A percentile compares a stretch with the other conserved stretches of the same genome.
These are phyloP conservation scores for Nasonia vitripennis DNA, from an alignment of 1,140 invertebrate genomes.

Conservation along the genomic window DNA sequence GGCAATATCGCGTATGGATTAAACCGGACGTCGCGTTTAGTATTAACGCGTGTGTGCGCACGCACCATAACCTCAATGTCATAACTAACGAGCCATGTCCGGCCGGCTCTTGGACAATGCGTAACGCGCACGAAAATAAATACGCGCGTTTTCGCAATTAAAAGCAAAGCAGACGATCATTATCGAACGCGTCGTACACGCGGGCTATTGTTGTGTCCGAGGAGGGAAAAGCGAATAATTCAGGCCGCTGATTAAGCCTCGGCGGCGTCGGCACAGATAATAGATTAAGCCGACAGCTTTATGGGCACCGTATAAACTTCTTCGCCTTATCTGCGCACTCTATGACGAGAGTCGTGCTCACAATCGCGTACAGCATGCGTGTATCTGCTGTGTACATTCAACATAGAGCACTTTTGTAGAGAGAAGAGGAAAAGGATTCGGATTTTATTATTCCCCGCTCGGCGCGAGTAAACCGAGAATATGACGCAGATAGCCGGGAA, in stretches of 20 bases:
- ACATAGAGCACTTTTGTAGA: neutral
- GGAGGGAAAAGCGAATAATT: conserved; percentile 22
- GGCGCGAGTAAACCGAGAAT: neutral
- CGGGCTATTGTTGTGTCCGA: neutral
- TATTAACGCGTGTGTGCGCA: neutral
- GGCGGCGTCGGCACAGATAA: neutral
- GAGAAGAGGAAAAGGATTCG: neutral
- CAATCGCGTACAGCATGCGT: neutral
- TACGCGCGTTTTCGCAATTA: neutral
- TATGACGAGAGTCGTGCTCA: neutral
- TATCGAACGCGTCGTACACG: neutral
- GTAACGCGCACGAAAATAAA: too few relatives aligned
- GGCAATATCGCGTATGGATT: too few relatives aligned
- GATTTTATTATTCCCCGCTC: neutral
- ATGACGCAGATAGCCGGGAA: neutral
- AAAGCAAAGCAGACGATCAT: neutral
- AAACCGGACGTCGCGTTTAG: too few relatives aligned
- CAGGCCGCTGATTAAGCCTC: conserved; percentile 28
- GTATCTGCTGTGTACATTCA: too few relatives aligned
- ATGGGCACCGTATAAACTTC: conserved; percentile 9
- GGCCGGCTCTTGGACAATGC: too few relatives aligned
- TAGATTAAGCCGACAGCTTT: conserved; percentile 27
- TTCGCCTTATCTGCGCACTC: neutral
- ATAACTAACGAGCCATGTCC: neutral
- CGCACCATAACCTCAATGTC: neutral